These are phyloP conservation scores for Zaprionus vittiger DNA, from an alignment of 1,140 invertebrate species.

Conservation along the genomic window DNA sequence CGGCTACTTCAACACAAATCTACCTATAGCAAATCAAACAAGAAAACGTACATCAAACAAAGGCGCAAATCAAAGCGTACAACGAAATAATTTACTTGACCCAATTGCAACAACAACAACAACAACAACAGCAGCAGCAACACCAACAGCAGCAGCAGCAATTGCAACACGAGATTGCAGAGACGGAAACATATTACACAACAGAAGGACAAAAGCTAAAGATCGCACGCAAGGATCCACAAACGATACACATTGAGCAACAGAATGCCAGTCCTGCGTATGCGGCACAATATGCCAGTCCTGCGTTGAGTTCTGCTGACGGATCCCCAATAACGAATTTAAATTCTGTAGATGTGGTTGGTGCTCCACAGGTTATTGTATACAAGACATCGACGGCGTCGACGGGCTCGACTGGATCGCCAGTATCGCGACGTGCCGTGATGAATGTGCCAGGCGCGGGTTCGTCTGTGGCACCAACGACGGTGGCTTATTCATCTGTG, in stretches of 20 bases:
- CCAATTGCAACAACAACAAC: slow-evolving; percentile 76
- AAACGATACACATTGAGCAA: slow-evolving; percentile 68
- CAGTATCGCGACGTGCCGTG: slow-evolving; percentile 67
- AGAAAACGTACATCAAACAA: slow-evolving; percentile 72
- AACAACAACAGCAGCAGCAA: slow-evolving; percentile 72
- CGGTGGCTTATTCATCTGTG: slow-evolving; percentile 83
- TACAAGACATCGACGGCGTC: slow-evolving; percentile 67
- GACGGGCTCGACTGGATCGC: slow-evolving; percentile 43
- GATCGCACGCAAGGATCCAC: slow-evolving; percentile 66
- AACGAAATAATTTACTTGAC: slow-evolving; percentile 81
- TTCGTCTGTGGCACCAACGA: slow-evolving; percentile 73
- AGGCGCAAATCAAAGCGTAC: slow-evolving; percentile 78
- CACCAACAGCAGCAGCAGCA: slow-evolving; percentile 59
- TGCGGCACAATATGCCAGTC: slow-evolving; percentile 76
- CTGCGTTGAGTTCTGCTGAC: slow-evolving; percentile 74
- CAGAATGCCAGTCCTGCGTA: slow-evolving; percentile 73
- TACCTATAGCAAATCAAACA: slow-evolving; percentile 80
- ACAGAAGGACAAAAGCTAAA: slow-evolving; percentile 73
- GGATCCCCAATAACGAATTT: slow-evolving; percentile 79
- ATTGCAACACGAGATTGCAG: slow-evolving; percentile 39
- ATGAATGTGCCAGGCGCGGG: slow-evolving; percentile 76
- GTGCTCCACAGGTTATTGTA: slow-evolving; percentile 77
- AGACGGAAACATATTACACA: slow-evolving; percentile 68
- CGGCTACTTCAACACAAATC: slow-evolving; percentile 28
- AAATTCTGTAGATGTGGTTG: slow-evolving; percentile 66